These are phyloP conservation scores for Cotesia vestalis DNA, from an alignment of 1,140 invertebrate species.

Conservation along the genomic window DNA sequence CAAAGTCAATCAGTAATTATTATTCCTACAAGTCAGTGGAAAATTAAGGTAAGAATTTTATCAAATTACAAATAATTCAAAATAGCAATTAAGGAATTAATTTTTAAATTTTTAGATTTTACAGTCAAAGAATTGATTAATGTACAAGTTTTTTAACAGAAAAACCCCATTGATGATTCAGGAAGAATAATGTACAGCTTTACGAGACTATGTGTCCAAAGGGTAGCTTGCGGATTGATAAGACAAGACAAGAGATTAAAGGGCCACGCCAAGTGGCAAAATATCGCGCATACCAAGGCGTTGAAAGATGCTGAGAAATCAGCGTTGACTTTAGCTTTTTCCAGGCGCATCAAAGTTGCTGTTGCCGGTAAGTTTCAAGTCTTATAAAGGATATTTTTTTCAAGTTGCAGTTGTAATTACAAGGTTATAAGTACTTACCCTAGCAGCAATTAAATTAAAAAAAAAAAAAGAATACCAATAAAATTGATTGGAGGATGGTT, in stretches of 20 bases:
- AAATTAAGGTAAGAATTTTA: too few relatives aligned
- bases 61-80: too few relatives aligned
- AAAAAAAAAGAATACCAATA: too few relatives aligned
- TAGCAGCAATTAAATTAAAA: too few relatives aligned
- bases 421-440: too few relatives aligned
- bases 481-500: too few relatives aligned
- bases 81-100: too few relatives aligned
- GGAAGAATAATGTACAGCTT: constrained; percentile 15
- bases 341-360: constrained; percentile 67
- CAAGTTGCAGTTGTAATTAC: too few relatives aligned
- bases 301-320: constrained; percentile 70
- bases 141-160: neutral
- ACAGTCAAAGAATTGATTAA: neutral
- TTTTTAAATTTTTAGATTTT: too few relatives aligned
- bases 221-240: constrained; percentile 12
- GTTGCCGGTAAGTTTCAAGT: constrained; percentile 62
- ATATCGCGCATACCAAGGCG: constrained; percentile 75
- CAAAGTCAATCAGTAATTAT: too few relatives aligned
- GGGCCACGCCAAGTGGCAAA: constrained; percentile 80
- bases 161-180: neutral
- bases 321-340: constrained; percentile 60
- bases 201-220: neutral
- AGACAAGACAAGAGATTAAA: constrained; percentile 60
- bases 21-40: too few relatives aligned
- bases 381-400: too few relatives aligned